A percentile compares a stretch with the other conserved stretches of the same genome.
Conservation (phyloP, 2,113 vertebrate species). For the Leucosticte australis region DNA sequence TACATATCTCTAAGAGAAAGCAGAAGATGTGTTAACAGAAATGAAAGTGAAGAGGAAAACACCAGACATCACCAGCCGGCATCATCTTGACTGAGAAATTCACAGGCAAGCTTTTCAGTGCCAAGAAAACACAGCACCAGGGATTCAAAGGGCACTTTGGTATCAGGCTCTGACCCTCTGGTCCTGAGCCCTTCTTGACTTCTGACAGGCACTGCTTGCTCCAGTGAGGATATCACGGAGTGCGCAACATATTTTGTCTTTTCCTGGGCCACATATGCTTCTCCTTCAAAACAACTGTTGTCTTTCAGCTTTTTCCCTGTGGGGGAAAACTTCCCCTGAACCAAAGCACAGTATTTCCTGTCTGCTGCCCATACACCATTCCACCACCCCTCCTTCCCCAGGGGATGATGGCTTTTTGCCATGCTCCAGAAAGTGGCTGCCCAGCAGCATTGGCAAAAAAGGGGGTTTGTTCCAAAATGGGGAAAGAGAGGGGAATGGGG, state of each 20-base stretch:
- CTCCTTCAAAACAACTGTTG: background rate
- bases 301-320: background rate
- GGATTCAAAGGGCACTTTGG: background rate
- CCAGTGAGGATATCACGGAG: background rate
- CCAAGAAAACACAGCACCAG: background rate
- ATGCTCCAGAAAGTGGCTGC: background rate
- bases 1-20: background rate
- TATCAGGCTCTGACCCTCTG: background rate
- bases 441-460: background rate
- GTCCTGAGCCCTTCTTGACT: background rate
- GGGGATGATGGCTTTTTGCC: background rate
- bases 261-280: background rate
- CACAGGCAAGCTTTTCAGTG: background rate
- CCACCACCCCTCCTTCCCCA: background rate
- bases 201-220: background rate
- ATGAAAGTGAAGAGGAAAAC: constrained; percentile 24
- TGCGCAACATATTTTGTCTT: background rate
- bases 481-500: background rate
- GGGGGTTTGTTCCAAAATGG: accelerated
- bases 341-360: background rate
- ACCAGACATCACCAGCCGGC: constrained; percentile 19
- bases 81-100: constrained; percentile 8
- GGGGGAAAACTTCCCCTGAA: background rate
- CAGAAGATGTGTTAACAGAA: constrained; percentile 34
- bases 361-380: background rate